phyloP scores from a whole-genome alignment of 2,113 vertebrate genomes.

The Nyctibius bracteatus region DNA sequence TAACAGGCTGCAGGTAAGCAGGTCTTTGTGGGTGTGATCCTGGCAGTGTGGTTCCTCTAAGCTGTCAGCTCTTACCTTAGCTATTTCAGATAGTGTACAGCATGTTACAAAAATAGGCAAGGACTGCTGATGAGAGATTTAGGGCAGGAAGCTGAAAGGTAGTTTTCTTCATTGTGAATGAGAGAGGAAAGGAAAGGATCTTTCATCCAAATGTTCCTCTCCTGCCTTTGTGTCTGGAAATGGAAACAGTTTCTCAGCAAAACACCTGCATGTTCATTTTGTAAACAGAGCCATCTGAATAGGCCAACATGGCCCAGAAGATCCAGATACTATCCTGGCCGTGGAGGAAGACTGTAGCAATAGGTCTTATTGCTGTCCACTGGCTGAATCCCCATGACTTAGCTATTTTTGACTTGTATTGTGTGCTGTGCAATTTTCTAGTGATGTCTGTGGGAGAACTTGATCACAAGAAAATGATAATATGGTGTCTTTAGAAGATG shows the following conservation, averaged over 20 bases:
- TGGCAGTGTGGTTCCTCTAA: neutral
- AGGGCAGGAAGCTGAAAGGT: neutral
- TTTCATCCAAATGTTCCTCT: no score
- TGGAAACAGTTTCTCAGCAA: neutral
- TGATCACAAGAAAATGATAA: neutral
- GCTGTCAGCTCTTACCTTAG: neutral
- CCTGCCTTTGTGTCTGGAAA: neutral
- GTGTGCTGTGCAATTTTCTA: neutral
- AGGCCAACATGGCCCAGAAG: neutral
- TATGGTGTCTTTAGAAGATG: neutral
- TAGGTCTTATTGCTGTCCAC: neutral
- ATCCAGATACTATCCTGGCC: neutral
- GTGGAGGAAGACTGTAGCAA: neutral
- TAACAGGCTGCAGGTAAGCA: neutral
- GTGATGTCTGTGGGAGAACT: neutral
- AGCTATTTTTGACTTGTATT: neutral
- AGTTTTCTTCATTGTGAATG: neutral
- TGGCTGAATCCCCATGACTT: neutral
- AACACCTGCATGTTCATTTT: neutral
- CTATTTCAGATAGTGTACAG: neutral
- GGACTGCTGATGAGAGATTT: neutral
- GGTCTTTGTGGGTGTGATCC: neutral
- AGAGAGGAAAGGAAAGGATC: neutral
- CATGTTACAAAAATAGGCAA: neutral
- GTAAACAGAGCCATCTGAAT: neutral